Evolutionary conservation across 2,113 vertebrate genomes (phyloP).

Genomic region (Daubentonia madagascariensis): DNA sequence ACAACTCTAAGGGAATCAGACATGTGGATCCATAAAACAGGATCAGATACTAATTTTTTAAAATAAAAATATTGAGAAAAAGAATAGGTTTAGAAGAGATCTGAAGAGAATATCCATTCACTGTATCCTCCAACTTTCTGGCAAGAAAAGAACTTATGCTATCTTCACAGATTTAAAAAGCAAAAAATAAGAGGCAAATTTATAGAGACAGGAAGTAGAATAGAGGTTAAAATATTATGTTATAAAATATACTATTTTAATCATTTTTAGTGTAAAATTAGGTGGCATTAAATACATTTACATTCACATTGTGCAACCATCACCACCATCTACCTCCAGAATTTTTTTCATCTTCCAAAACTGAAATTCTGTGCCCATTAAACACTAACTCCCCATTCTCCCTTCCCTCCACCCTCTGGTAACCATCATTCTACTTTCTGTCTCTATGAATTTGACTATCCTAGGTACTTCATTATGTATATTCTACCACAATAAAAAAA

Average conservation of each 20-base stretch:
- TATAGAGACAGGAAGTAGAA: neutral
- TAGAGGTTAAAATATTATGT: neutral
- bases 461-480: neutral
- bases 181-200: neutral
- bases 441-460: neutral
- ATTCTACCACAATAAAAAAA: neutral
- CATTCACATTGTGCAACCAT: neutral
- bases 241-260: neutral
- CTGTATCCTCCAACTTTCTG: neutral
- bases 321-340: neutral
- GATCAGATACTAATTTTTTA: neutral
- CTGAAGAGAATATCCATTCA: neutral
- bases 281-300: neutral
- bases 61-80: conserved; percentile 2
- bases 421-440: neutral
- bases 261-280: neutral
- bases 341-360: neutral
- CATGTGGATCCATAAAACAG: neutral
- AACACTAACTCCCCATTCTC: neutral
- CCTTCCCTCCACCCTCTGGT: neutral
- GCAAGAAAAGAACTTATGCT: neutral
- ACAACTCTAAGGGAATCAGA: neutral
- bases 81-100: neutral
- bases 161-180: neutral
- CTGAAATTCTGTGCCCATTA: neutral